These are phyloP conservation scores for Drosophila micromelanica DNA, from an alignment of 1,140 invertebrate species.

Conservation along the genomic window DNA sequence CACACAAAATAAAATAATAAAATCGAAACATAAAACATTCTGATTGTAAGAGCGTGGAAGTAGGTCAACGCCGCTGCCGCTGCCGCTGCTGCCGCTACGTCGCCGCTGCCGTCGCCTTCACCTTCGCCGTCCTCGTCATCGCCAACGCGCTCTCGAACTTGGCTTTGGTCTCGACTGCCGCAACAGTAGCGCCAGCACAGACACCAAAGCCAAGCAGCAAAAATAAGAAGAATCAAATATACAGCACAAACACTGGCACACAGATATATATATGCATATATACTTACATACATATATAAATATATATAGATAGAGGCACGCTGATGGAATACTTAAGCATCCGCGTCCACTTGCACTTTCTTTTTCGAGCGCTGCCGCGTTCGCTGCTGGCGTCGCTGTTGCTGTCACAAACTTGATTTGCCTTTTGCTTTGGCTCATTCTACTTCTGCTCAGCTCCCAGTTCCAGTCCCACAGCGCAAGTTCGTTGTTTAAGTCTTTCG, in stretches of 20 bases:
- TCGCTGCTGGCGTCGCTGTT: conserved; percentile 16
- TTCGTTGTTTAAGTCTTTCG: conserved; percentile 78
- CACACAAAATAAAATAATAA: conserved; percentile 82
- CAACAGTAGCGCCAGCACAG: conserved; percentile 42
- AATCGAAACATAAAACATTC: conserved; percentile 84
- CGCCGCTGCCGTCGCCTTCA: conserved; percentile 13
- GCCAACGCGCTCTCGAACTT: conserved; percentile 67
- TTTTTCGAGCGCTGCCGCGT: conserved; percentile 69
- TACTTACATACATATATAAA: neutral
- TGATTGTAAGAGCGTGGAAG: conserved; percentile 80
- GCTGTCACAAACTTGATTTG: conserved; percentile 53
- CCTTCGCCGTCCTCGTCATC: conserved; percentile 43
- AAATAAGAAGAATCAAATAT: conserved; percentile 48
- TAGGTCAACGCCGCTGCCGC: conserved; percentile 66
- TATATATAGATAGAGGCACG: conserved; percentile 38
- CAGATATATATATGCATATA: conserved; percentile 3
- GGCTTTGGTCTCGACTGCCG: conserved; percentile 62
- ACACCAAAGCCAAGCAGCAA: conserved; percentile 49
- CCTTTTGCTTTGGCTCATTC: conserved; percentile 64
- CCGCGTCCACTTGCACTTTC: conserved; percentile 84
- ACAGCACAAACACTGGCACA: conserved; percentile 26
- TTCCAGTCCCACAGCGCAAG: conserved; percentile 37
- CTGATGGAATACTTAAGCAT: conserved; percentile 83
- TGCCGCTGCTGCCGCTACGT: conserved; percentile 5
- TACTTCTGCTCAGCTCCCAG: conserved; percentile 58